Percentiles rank a stretch among this genome's conserved stretches.
Evolutionary conservation across 2,888 invertebrate genomes (phyloP).

Genomic region (Ditula angustiorana): DNA sequence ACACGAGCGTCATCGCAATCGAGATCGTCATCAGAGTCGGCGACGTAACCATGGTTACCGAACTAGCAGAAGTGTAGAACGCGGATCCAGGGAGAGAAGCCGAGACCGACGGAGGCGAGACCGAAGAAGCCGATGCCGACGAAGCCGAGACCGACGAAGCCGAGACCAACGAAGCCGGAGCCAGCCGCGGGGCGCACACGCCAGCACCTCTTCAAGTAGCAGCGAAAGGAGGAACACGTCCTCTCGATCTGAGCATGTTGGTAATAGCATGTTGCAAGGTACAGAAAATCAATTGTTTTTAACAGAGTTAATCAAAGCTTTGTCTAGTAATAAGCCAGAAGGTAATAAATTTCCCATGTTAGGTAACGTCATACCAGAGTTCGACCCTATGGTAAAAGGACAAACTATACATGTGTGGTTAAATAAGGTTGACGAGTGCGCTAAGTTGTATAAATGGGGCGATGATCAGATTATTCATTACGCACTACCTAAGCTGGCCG

Average conservation of each 20-base stretch:
- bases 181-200: too few species aligned
- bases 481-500: constrained; percentile 36
- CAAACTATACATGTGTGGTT: constrained; percentile 40
- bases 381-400: constrained; percentile 40
- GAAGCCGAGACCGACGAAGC: too few species aligned
- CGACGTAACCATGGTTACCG: too few species aligned
- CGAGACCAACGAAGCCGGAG: too few species aligned
- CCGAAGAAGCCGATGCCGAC: too few species aligned
- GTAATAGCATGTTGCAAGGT: background rate
- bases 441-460: constrained; percentile 30
- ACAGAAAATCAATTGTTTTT: background rate
- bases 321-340: background rate
- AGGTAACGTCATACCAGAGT: constrained; percentile 24
- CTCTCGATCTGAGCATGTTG: background rate
- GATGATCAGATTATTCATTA: constrained; percentile 39
- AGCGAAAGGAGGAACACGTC: too few species aligned
- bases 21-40: too few species aligned
- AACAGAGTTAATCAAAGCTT: background rate
- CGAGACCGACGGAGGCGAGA: too few species aligned
- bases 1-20: too few species aligned
- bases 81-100: too few species aligned
- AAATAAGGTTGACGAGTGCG: constrained; percentile 39
- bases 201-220: too few species aligned
- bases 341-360: background rate
- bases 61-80: too few species aligned